Percentiles rank a stretch among this genome's conserved stretches.
Conservation (phyloP, 2,113 vertebrate species). For the Anser brachyrhynchus region DNA sequence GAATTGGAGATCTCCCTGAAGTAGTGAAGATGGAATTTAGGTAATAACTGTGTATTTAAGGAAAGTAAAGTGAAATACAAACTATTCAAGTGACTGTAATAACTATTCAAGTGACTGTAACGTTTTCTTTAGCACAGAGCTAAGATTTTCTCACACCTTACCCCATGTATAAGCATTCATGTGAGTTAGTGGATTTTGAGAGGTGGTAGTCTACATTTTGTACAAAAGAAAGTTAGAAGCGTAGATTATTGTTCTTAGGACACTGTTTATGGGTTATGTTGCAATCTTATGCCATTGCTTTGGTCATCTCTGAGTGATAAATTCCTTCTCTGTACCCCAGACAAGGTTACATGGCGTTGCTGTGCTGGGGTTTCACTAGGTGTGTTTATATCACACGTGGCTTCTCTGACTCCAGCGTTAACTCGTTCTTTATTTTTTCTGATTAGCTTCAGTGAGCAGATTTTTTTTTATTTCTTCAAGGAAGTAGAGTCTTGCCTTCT, state of each 20-base stretch:
- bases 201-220: not conserved
- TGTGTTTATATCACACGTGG: not conserved
- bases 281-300: not conserved
- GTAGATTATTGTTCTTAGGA: not conserved
- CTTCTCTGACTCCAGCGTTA: not conserved
- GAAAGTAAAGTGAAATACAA: not conserved
- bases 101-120: not conserved
- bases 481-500: not conserved
- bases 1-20: slow-evolving; percentile 77
- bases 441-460: not conserved
- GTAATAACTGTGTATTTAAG: slow-evolving; percentile 61
- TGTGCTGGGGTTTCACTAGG: not conserved
- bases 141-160: not conserved
- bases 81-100: not conserved
- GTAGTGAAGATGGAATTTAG: slow-evolving; percentile 80
- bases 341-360: not conserved
- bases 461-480: not conserved
- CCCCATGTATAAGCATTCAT: not conserved
- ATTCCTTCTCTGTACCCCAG: not conserved
- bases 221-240: not conserved
- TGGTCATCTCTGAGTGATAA: not conserved
- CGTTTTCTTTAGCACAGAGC: not conserved
- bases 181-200: not conserved
- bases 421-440: not conserved
- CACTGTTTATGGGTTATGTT: not conserved